Percentiles rank a stretch among this genome's conserved stretches.
Conservation (phyloP, 1,140 invertebrate genomes). For the Formica exsecta region DNA sequence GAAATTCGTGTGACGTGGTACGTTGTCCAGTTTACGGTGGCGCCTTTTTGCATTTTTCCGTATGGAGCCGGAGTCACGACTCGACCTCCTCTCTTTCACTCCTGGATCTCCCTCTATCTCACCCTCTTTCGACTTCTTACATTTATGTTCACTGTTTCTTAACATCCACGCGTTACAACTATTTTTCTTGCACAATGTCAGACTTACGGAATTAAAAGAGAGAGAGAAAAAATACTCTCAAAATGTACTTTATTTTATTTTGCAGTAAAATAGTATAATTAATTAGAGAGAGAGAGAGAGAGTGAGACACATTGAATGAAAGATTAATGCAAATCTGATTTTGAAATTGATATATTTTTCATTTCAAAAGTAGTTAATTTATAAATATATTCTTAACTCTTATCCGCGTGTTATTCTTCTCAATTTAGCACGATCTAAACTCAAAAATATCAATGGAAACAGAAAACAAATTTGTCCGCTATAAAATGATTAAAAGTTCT, state of each 20-base stretch:
- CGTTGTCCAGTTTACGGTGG: conserved; percentile 74
- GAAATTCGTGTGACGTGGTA: conserved; percentile 63
- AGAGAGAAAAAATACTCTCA: background rate
- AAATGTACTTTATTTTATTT: conserved; percentile 6
- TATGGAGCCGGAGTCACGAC: conserved; percentile 76
- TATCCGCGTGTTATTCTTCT: background rate
- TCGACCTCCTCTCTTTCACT: conserved; percentile 66
- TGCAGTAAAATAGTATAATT: background rate
- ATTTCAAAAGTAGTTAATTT: background rate
- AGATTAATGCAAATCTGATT: too few species aligned
- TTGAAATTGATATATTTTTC: background rate
- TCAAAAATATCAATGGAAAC: background rate
- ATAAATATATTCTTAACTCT: background rate
- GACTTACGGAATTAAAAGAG: background rate
- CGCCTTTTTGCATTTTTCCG: conserved; percentile 80
- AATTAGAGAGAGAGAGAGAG: background rate
- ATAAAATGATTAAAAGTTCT: too few species aligned
- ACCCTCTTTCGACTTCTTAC: conserved; percentile 63
- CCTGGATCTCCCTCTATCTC: conserved; percentile 42
- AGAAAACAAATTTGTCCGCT: background rate
- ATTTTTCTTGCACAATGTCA: conserved; percentile 32
- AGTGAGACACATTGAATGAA: too few species aligned
- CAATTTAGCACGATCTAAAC: background rate
- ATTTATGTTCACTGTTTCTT: conserved; percentile 70
- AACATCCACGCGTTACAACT: conserved; percentile 66